A percentile compares a stretch with the other conserved stretches of the same genome.
Evolutionary conservation across 2,797 vertebrate species (phyloP).

Genomic region (Poeciliopsis presidionis): DNA sequence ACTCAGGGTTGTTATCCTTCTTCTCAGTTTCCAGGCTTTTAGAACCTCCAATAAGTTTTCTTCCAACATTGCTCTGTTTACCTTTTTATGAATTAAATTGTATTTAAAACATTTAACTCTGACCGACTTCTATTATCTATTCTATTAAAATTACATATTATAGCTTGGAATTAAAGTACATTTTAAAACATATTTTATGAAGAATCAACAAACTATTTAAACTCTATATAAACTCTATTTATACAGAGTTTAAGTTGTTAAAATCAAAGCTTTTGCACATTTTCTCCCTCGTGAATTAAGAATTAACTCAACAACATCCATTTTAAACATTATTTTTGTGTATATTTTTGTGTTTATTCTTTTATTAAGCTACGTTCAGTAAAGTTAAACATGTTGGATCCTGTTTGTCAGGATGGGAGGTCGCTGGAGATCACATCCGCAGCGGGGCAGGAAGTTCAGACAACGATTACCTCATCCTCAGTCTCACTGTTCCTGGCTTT

Average conservation of each 20-base stretch:
- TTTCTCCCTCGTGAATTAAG: background rate
- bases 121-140: background rate
- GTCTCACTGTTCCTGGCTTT: conserved; percentile 91
- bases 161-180: no score
- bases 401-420: conserved; percentile 89
- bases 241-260: background rate
- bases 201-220: background rate
- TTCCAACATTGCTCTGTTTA: background rate
- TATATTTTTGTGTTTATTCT: no score
- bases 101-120: background rate
- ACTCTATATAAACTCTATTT: no score
- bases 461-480: conserved; percentile 97
- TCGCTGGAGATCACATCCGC: conserved; percentile 92
- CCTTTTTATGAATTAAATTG: background rate
- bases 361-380: no score
- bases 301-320: background rate
- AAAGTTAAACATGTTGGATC: background rate
- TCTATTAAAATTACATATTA: background rate
- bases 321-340: background rate
- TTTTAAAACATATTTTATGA: no score
- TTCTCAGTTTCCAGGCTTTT: no score
- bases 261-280: background rate
- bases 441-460: conserved; percentile 92
- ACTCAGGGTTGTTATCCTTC: no score
- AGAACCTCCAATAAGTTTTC: background rate